Evolutionary conservation across 2,797 vertebrate genomes (phyloP), one percentile per base, ranked within the genome.

Genomic region (Pitangus sulphuratus): DNA sequence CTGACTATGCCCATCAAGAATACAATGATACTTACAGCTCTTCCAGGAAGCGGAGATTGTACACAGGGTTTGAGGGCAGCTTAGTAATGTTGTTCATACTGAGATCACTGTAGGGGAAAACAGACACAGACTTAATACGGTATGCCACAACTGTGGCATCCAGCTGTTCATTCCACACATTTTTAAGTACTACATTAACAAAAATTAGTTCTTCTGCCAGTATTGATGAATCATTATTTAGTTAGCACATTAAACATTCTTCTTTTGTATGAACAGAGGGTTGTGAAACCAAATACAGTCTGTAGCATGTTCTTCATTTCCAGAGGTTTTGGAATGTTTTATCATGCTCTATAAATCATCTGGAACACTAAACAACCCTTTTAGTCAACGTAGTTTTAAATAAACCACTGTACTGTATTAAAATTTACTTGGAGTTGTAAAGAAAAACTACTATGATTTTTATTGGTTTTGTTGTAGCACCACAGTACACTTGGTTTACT

Each of bases 21-120:
- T 70, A 90, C 93, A 91, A 90, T 40, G 91, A 81, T 97, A 99
- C 99, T 98, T 98, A 99, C 99, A 99, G 97, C 97, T 99, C 99
- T 97, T 99, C 99, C 90, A 99, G 98, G 98, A 99, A 99, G 97
- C 98, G 98, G 69, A 99, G 98, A 83, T 97, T 98, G 97, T 98
- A 97, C 92, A 99, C 97, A 40, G 97, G 97, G 84, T 98, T 98
- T 42, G 96, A 97, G 95, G 98, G 95, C 96, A 99, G 95, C 95
- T 97, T 97, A 57, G 98, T 99, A 93, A 99, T 98, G 97, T 99
- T 99, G 98, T 99, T 99, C 99, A 99, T 99, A 91, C 99, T 99
- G 97, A 99, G 98, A 97, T 99, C 99, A 47, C 99, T 99, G 98
- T 72, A 96, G 97, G 97, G 53, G 93, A 84, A 98, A 87, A 98